Evolutionary conservation across 2,888 invertebrate genomes (phyloP).

Genomic region (Trichopoda pennipes): DNA sequence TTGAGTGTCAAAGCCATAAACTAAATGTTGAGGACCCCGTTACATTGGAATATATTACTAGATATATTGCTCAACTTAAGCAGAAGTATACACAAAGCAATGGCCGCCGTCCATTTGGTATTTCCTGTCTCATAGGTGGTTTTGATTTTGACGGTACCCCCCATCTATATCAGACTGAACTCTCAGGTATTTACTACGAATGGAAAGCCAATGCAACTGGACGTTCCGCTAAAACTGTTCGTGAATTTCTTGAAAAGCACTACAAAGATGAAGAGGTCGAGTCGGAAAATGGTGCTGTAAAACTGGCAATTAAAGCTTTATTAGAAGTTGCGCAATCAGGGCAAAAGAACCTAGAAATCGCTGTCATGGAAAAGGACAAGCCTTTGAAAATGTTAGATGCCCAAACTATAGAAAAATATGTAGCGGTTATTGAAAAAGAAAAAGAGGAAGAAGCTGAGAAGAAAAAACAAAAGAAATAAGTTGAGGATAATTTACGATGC

Average conservation of each 20-base stretch:
- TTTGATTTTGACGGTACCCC: conserved; percentile 98
- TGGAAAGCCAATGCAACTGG: conserved; percentile 99
- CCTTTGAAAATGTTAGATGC: conserved; percentile 94
- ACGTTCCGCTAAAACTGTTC: conserved; percentile 97
- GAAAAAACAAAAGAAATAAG: conserved; percentile 89
- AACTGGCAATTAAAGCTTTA: conserved; percentile 96
- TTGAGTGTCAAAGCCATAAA: conserved; percentile 99
- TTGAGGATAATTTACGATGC: conserved; percentile 15
- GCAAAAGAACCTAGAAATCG: conserved; percentile 99
- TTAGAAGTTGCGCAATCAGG: conserved; percentile 99
- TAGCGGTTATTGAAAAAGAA: conserved; percentile 97
- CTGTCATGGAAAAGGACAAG: conserved; percentile 91
- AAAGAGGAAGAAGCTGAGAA: conserved; percentile 99
- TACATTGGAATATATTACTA: conserved; percentile 97
- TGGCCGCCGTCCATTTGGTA: conserved; percentile 98
- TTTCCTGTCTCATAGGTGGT: conserved; percentile 98
- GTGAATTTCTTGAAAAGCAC: conserved; percentile 99
- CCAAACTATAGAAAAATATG: conserved; percentile 95
- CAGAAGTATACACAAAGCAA: conserved; percentile 99
- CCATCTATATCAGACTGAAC: conserved; percentile 99
- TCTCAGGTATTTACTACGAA: conserved; percentile 99
- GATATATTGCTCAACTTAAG: conserved; percentile 90
- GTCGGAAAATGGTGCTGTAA: conserved; percentile 92
- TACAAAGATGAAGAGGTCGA: conserved; percentile 92
- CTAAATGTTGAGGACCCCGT: conserved; percentile 99